A percentile compares a stretch with the other conserved stretches of the same genome.
Evolutionary conservation across 1,140 invertebrate genomes (phyloP).

Genomic region (Geopemphigus sp.): DNA sequence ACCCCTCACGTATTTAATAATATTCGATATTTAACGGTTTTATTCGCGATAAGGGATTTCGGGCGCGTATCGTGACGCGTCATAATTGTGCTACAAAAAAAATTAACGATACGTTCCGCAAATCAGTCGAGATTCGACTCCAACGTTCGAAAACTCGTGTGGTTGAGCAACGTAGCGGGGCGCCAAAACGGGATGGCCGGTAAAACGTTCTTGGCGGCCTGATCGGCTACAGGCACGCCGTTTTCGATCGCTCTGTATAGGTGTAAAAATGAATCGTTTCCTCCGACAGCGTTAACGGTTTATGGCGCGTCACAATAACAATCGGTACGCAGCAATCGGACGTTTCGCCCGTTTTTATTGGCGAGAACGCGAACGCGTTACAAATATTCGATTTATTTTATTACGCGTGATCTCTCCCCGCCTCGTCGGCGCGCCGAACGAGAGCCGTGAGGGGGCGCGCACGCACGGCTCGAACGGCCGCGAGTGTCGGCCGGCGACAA

Average conservation of each 20-base stretch:
- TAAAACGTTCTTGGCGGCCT: too few species aligned
- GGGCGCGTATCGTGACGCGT: too few species aligned
- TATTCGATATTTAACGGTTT: too few species aligned
- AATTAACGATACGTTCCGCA: too few species aligned
- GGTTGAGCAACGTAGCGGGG: too few species aligned
- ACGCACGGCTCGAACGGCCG: background rate
- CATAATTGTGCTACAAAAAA: too few species aligned
- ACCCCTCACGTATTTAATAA: too few species aligned
- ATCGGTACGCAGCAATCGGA: slow-evolving; percentile 25
- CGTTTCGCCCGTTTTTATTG: slow-evolving; percentile 40
- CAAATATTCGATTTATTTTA: slow-evolving; percentile 47
- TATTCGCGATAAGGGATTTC: too few species aligned
- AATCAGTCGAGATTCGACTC: too few species aligned
- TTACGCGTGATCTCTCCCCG: slow-evolving; percentile 11
- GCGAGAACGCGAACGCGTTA: slow-evolving; percentile 29
- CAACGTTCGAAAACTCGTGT: too few species aligned
- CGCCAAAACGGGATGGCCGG: too few species aligned
- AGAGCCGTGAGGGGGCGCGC: background rate
- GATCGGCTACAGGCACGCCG: too few species aligned
- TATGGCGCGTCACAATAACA: slow-evolving; percentile 37
- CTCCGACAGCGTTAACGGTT: slow-evolving; percentile 27
- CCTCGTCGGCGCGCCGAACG: background rate
- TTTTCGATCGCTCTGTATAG: slow-evolving; percentile 30
- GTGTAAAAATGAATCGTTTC: slow-evolving; percentile 38
- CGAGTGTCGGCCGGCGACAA: background rate